Evolutionary conservation across 2,888 invertebrate genomes (phyloP).

Genomic region (Spodoptera exigua): DNA sequence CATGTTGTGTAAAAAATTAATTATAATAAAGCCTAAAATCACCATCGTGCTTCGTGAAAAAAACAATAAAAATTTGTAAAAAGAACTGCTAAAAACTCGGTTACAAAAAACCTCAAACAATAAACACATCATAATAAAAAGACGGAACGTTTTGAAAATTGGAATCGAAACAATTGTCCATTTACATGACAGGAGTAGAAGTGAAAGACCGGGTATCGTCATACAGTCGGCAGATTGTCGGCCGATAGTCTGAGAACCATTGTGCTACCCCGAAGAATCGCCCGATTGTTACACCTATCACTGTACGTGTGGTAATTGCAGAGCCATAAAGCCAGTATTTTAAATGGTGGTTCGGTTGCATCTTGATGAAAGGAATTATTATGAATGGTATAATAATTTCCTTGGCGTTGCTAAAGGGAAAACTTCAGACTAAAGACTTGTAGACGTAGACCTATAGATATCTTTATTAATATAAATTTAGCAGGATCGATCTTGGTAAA

Average conservation of each 20-base stretch:
- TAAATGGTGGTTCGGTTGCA: constrained; percentile 37
- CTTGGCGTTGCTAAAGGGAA: too few species aligned
- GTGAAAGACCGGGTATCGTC: constrained; percentile 52
- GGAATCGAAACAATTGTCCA: constrained; percentile 54
- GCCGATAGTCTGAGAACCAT: constrained; percentile 59
- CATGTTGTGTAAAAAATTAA: too few species aligned
- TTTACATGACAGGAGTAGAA: constrained; percentile 50
- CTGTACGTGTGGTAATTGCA: constrained; percentile 28
- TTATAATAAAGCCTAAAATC: too few species aligned
- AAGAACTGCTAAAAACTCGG: background rate
- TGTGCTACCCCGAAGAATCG: constrained; percentile 48
- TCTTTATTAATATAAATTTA: too few species aligned
- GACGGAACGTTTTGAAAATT: constrained; percentile 23
- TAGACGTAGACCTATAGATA: too few species aligned
- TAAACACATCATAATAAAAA: constrained; percentile 30
- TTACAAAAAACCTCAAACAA: constrained; percentile 2
- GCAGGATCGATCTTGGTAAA: too few species aligned
- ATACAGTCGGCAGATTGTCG: constrained; percentile 52
- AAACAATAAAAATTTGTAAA: background rate
- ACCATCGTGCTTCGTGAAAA: too few species aligned
- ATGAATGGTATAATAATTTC: too few species aligned
- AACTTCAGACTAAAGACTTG: too few species aligned
- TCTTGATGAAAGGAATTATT: constrained; percentile 31
- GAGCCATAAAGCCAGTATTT: too few species aligned
- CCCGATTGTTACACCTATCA: constrained; percentile 57